phyloP scores from a whole-genome alignment of 1,140 invertebrate genomes.

The Parasteatoda tepidariorum region DNA sequence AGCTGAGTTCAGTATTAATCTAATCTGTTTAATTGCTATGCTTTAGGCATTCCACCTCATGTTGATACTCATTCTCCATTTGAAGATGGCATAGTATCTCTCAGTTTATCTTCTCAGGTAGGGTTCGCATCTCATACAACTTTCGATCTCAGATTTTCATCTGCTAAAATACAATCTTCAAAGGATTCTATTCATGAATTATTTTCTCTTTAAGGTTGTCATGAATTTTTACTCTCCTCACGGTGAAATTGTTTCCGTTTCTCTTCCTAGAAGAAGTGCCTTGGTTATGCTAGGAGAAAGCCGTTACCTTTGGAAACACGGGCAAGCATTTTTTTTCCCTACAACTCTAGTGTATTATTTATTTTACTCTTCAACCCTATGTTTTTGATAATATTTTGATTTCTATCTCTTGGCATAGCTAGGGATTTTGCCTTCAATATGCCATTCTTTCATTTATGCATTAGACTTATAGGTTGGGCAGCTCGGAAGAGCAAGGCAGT shows the following conservation, averaged over 20 bases:
- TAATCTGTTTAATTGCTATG: too few relatives aligned
- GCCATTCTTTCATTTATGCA: neutral
- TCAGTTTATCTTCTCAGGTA: constrained; percentile 85
- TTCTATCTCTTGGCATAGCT: neutral
- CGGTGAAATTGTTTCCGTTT: constrained; percentile 73
- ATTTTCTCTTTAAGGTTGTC: constrained; percentile 75
- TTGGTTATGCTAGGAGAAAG: constrained; percentile 86
- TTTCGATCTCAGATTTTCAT: neutral
- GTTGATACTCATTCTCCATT: constrained; percentile 96
- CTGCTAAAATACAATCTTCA: too few relatives aligned
- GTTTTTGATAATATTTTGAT: neutral
- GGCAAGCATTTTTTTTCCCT: constrained; percentile 53
- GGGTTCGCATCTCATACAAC: neutral
- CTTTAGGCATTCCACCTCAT: constrained; percentile 90
- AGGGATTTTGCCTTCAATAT: neutral
- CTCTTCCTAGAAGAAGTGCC: constrained; percentile 82
- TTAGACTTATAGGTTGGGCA: neutral
- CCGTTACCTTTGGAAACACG: constrained; percentile 74
- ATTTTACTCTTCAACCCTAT: neutral
- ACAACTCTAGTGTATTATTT: neutral
- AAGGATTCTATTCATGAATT: too few relatives aligned
- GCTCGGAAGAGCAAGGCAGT: neutral
- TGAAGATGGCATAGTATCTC: constrained; percentile 85
- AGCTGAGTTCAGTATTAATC: too few relatives aligned
- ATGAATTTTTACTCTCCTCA: constrained; percentile 86